These are phyloP conservation scores for Xanthia togata DNA, from an alignment of 2,888 invertebrate genomes.

Conservation along the genomic window DNA sequence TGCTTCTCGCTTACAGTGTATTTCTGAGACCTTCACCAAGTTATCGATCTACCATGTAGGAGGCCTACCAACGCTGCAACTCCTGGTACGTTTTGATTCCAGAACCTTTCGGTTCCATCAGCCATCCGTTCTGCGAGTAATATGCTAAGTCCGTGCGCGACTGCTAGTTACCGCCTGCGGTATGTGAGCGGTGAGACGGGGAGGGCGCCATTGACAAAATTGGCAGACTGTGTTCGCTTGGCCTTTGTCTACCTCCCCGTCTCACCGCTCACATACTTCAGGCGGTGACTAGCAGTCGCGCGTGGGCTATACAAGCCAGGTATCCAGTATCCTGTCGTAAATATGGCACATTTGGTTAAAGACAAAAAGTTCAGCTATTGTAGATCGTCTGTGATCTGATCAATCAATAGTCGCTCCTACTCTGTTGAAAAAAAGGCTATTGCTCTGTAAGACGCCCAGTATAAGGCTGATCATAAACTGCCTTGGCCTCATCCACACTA, in stretches of 20 bases:
- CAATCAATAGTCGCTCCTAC: background rate
- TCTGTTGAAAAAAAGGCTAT: background rate
- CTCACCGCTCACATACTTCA: no score
- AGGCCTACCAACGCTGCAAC: no score
- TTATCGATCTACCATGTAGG: background rate
- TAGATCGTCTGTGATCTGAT: background rate
- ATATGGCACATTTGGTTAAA: background rate
- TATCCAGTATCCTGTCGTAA: background rate
- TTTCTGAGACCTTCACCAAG: background rate
- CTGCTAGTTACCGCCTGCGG: no score
- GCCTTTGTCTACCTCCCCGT: no score
- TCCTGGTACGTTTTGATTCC: background rate
- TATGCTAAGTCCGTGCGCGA: background rate
- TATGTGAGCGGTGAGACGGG: no score
- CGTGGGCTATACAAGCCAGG: no score
- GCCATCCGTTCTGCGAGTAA: background rate
- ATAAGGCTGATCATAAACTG: background rate
- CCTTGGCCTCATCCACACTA: conserved; percentile 67
- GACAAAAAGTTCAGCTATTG: background rate
- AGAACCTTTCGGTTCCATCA: background rate
- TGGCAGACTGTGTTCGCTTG: no score
- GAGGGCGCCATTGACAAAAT: no score
- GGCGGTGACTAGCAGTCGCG: no score
- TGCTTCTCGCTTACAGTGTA: background rate
- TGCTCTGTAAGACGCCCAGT: no score